These are phyloP conservation scores for Cydia splendana DNA, from an alignment of 1,140 invertebrate species.

Conservation along the genomic window DNA sequence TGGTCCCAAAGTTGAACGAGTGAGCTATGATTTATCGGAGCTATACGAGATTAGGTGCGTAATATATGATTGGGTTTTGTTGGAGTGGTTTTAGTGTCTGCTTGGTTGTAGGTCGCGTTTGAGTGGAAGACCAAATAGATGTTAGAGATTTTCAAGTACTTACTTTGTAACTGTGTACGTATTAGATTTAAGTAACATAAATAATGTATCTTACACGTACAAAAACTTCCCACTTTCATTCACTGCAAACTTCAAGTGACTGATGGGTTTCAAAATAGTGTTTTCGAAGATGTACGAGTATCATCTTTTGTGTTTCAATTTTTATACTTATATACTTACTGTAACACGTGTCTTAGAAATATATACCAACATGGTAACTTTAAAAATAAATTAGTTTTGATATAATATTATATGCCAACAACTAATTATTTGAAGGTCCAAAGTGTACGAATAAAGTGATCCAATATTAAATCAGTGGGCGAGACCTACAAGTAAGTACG, in stretches of 20 bases:
- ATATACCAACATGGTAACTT: too few species aligned
- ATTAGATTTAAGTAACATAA: too few species aligned
- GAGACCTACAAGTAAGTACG: not conserved
- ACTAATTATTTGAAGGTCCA: not conserved
- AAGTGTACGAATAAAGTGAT: not conserved
- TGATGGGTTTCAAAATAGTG: too few species aligned
- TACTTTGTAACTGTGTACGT: not conserved
- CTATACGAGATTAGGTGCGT: conserved; percentile 34
- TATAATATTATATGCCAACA: too few species aligned
- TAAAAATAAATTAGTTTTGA: too few species aligned
- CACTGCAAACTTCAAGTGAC: too few species aligned
- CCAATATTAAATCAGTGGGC: not conserved
- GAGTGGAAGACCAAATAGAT: not conserved
- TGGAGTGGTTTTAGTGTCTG: not conserved
- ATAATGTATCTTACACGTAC: too few species aligned
- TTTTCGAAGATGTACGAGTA: too few species aligned
- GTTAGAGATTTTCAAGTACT: not conserved
- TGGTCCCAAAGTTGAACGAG: conserved; percentile 46
- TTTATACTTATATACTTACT: too few species aligned
- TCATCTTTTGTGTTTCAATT: too few species aligned
- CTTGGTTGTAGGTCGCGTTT: not conserved
- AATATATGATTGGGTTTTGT: conserved; percentile 16
- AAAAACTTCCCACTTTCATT: too few species aligned
- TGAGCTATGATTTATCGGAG: conserved; percentile 46
- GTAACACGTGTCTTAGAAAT: too few species aligned